Evolutionary conservation across 2,888 invertebrate species (phyloP).

Genomic region (Octodonta nipae): DNA sequence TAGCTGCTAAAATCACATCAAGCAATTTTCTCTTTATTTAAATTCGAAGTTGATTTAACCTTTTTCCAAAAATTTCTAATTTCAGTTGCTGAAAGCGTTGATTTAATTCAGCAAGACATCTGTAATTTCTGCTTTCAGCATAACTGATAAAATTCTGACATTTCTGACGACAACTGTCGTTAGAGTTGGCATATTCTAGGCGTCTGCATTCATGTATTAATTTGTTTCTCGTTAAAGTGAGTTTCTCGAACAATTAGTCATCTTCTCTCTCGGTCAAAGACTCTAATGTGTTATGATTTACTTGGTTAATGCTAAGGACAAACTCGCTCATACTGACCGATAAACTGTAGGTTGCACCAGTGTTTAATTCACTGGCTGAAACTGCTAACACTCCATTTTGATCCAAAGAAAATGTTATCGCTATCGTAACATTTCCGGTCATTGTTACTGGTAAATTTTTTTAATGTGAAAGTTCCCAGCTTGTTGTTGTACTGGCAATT

Average conservation of each 20-base stretch:
- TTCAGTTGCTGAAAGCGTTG: too few species aligned
- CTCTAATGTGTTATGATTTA: conserved; percentile 7
- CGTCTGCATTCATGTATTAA: too few species aligned
- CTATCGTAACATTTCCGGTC: conserved; percentile 10
- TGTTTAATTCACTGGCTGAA: conserved; percentile 7
- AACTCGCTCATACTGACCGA: conserved; percentile 9
- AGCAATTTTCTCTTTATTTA: too few species aligned
- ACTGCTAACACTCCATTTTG: conserved; percentile 15
- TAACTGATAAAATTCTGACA: too few species aligned
- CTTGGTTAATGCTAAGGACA: conserved; percentile 9
- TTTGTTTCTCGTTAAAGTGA: not conserved
- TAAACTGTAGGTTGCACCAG: conserved; percentile 6
- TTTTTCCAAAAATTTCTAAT: too few species aligned
- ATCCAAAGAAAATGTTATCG: conserved; percentile 11
- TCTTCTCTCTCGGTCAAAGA: conserved; percentile 8
- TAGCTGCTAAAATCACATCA: too few species aligned
- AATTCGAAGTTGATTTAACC: too few species aligned
- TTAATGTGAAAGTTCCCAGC: conserved; percentile 10
- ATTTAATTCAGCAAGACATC: too few species aligned
- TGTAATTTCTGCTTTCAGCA: too few species aligned
- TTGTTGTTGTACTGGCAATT: conserved; percentile 12
- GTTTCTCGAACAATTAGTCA: conserved; percentile 9
- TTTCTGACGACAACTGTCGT: too few species aligned
- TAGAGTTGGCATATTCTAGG: too few species aligned
- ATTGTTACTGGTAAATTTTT: conserved; percentile 11